Evolutionary conservation across 2,888 invertebrate genomes (phyloP).

Genomic region (Tetheella fluctuosa): DNA sequence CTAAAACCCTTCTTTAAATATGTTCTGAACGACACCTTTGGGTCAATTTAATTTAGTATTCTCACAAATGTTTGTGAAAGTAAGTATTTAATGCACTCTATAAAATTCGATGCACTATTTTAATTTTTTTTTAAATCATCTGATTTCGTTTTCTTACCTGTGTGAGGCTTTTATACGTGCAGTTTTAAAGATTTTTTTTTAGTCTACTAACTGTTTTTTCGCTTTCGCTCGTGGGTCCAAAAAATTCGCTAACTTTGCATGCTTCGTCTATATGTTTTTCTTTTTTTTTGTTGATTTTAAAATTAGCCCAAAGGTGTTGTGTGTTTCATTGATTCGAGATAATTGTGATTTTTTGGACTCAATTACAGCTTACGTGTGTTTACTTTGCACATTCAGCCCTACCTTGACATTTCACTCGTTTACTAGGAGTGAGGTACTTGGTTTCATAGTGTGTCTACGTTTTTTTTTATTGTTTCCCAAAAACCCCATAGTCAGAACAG

Average conservation of each 20-base stretch:
- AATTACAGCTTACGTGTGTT: constrained; percentile 71
- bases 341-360: constrained; percentile 77
- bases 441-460: constrained; percentile 52
- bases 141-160: constrained; percentile 63
- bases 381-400: constrained; percentile 75
- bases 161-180: constrained; percentile 64
- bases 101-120: constrained; percentile 12
- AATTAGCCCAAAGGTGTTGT: constrained; percentile 81
- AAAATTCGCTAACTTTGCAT: constrained; percentile 65
- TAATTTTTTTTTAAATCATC: constrained; percentile 43
- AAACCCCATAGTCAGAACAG: constrained; percentile 58
- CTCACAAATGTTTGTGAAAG: constrained; percentile 40
- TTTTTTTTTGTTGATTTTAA: constrained; percentile 30
- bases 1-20: constrained; percentile 22
- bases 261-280: constrained; percentile 55
- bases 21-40: constrained; percentile 74
- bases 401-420: constrained; percentile 81
- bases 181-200: constrained; percentile 39
- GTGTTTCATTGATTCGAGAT: constrained; percentile 43
- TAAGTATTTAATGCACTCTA: constrained; percentile 54
- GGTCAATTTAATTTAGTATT: constrained; percentile 55
- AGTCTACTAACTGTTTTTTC: constrained; percentile 59
- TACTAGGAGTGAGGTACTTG: constrained; percentile 74
- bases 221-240: constrained; percentile 75
- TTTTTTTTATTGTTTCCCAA: constrained; percentile 41